Evolutionary conservation across 1,140 invertebrate species (phyloP).

Genomic region (Aethina tumida): DNA sequence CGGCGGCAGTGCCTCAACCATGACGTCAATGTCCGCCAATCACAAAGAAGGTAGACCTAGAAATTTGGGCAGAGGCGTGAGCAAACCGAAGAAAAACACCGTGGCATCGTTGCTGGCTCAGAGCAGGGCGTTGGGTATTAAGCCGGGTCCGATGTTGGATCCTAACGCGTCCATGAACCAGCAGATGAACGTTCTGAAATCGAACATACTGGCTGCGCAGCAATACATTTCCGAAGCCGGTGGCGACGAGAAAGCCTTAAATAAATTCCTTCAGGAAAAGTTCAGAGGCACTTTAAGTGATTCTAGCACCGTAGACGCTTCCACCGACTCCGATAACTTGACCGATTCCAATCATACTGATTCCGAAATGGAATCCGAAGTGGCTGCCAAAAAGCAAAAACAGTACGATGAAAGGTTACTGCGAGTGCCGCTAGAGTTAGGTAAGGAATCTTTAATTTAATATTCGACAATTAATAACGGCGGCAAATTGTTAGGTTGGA

Average conservation of each 20-base stretch:
- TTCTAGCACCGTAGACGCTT: conserved; percentile 39
- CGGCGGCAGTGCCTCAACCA: conserved; percentile 13
- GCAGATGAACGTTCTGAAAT: conserved; percentile 48
- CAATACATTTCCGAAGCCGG: conserved; percentile 39
- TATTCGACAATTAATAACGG: no score
- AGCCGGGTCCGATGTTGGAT: conserved; percentile 47
- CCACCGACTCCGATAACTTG: conserved; percentile 44
- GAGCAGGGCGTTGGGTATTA: conserved; percentile 62
- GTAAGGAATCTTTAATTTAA: conserved; percentile 15
- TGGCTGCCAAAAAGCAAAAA: conserved; percentile 37
- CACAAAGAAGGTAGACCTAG: conserved; percentile 64
- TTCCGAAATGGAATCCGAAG: conserved; percentile 35
- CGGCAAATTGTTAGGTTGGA: conserved; percentile 54
- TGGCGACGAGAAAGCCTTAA: conserved; percentile 41
- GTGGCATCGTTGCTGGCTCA: conserved; percentile 78
- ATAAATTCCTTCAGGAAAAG: conserved; percentile 40
- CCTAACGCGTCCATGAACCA: conserved; percentile 46
- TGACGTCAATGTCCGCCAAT: conserved; percentile 27
- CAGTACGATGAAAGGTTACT: conserved; percentile 51
- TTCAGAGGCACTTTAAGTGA: conserved; percentile 41
- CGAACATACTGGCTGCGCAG: conserved; percentile 48
- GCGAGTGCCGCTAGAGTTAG: conserved; percentile 63
- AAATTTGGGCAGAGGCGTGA: conserved; percentile 72
- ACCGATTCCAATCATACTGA: conserved; percentile 41
- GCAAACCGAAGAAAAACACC: conserved; percentile 84